Evolutionary conservation across 2,113 vertebrate species (phyloP).

Genomic region (Psettodes erumei): DNA sequence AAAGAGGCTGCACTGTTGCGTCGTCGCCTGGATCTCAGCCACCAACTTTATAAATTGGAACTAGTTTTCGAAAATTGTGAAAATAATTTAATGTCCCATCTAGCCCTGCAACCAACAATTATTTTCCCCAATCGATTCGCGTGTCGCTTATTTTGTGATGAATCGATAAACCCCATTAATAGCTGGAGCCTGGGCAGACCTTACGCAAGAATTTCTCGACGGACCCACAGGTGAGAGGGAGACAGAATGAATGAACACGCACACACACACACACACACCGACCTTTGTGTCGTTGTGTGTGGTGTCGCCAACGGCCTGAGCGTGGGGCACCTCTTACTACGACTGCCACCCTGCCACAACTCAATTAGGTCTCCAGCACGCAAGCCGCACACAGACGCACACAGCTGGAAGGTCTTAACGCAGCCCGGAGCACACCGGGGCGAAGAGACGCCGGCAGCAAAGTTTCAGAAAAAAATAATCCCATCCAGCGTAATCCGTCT

Average conservation of each 20-base stretch:
- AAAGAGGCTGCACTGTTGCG: too few species aligned
- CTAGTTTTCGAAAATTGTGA: neutral
- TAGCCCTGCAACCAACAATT: neutral
- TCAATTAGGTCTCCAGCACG: slow-evolving; percentile 39
- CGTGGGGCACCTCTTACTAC: slow-evolving; percentile 48
- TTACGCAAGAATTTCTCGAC: slow-evolving; percentile 38
- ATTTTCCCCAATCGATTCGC: neutral
- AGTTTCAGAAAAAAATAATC: slow-evolving; percentile 40
- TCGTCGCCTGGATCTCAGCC: neutral
- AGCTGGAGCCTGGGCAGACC: slow-evolving; percentile 35
- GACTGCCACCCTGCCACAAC: slow-evolving; percentile 26
- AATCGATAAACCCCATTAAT: slow-evolving; percentile 21
- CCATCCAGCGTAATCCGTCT: slow-evolving; percentile 35
- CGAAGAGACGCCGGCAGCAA: slow-evolving; percentile 16
- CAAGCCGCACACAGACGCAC: slow-evolving; percentile 7
- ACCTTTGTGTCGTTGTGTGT: too few species aligned
- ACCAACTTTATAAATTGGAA: neutral
- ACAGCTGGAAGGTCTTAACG: slow-evolving; percentile 31
- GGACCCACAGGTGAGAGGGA: slow-evolving; percentile 26
- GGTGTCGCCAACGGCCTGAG: slow-evolving; percentile 44
- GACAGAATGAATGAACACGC: neutral
- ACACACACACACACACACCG: neutral
- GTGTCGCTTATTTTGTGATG: neutral
- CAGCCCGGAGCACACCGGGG: slow-evolving; percentile 9
- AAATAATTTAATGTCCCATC: neutral